These are phyloP conservation scores for Chloromyia formosa DNA, from an alignment of 2,888 invertebrate genomes.

Conservation along the genomic window DNA sequence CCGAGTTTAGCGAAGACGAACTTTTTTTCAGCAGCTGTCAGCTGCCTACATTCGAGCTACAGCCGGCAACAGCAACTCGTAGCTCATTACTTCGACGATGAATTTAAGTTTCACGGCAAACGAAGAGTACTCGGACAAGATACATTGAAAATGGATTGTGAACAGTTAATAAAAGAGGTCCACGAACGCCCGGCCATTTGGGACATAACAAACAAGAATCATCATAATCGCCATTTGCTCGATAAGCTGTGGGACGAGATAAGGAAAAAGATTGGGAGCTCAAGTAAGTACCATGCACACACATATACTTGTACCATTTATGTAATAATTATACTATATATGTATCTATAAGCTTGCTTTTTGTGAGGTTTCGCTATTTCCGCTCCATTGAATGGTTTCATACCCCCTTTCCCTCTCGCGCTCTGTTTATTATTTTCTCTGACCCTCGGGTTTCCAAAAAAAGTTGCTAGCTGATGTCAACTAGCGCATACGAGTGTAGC, in stretches of 20 bases:
- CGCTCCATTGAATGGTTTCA: neutral
- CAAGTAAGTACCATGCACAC: slow-evolving; percentile 30
- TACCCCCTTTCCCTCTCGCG: too few species aligned
- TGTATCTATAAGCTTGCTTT: neutral
- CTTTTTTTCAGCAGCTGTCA: slow-evolving; percentile 43
- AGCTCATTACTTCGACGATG: slow-evolving; percentile 30
- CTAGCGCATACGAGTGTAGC: neutral
- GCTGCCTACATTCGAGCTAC: slow-evolving; percentile 30
- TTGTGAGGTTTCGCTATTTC: neutral
- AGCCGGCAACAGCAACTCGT: slow-evolving; percentile 21
- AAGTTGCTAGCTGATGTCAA: slow-evolving; percentile 13
- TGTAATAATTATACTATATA: slow-evolving; percentile 16
- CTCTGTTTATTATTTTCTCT: neutral
- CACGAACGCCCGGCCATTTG: slow-evolving; percentile 31
- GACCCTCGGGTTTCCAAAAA: neutral
- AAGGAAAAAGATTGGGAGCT: slow-evolving; percentile 31
- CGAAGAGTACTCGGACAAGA: neutral
- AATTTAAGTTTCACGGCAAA: neutral
- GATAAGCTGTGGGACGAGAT: slow-evolving; percentile 40
- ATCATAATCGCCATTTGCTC: slow-evolving; percentile 34
- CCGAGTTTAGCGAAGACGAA: slow-evolving; percentile 27
- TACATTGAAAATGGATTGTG: slow-evolving; percentile 25
- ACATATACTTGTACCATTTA: neutral
- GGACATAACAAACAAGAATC: slow-evolving; percentile 34
- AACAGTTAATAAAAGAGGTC: slow-evolving; percentile 19